phyloP scores from a whole-genome alignment of 1,140 invertebrate genomes.

The Meloidogyne chitwoodi region DNA sequence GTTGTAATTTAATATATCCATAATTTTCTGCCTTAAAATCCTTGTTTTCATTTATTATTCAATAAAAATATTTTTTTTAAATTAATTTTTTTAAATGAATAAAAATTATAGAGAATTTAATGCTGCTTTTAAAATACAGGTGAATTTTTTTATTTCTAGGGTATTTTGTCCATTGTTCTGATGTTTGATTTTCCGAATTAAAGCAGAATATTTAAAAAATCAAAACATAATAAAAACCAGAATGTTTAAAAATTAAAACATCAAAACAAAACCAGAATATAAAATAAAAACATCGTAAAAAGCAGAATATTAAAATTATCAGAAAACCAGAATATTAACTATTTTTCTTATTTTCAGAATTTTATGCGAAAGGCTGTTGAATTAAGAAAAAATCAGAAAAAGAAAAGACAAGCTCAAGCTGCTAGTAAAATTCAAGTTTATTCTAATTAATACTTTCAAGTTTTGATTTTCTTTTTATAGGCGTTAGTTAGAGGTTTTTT shows the following conservation, averaged over 20 bases:
- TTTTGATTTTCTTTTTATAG: background rate
- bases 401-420: background rate
- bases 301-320: too few relatives aligned
- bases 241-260: background rate
- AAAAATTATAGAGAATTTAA: background rate
- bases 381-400: background rate
- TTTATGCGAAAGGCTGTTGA: background rate
- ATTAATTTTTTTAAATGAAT: background rate
- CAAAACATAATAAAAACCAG: background rate
- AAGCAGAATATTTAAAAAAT: background rate
- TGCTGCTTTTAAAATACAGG: background rate
- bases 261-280: background rate
- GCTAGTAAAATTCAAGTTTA: conserved; percentile 1
- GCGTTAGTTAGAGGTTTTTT: background rate
- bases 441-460: background rate
- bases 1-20: background rate
- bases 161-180: too few relatives aligned
- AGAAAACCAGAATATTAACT: too few relatives aligned
- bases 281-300: background rate
- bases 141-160: background rate
- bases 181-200: too few relatives aligned
- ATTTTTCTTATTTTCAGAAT: background rate
- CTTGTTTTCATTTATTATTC: background rate
- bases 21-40: background rate
- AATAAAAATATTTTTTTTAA: background rate